Conservation (phyloP, 2,797 vertebrate genomes). For the Morus bassanus region DNA sequence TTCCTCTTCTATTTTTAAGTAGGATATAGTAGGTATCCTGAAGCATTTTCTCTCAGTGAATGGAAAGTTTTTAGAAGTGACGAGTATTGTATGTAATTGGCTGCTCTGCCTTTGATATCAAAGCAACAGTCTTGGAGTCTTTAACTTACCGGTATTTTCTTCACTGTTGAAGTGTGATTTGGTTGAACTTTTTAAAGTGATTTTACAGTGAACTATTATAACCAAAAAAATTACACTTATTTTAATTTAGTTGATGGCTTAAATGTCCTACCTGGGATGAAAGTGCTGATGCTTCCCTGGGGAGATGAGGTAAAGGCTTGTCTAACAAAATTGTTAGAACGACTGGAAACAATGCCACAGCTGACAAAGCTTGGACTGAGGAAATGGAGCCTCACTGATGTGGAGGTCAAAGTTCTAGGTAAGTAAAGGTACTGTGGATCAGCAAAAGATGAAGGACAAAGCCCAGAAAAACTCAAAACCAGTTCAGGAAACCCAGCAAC, state of each 20-base stretch:
- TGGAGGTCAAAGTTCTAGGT: constrained; percentile 53
- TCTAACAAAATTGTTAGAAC: constrained; percentile 9
- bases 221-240: neutral
- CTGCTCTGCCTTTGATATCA: neutral
- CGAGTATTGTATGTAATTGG: neutral
- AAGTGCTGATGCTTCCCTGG: constrained; percentile 50
- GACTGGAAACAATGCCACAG: neutral
- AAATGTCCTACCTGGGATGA: constrained; percentile 14
- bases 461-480: neutral
- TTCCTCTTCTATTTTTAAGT: neutral
- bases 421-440: neutral
- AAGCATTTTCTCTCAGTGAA: neutral
- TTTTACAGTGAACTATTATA: neutral
- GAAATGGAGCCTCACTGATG: constrained; percentile 53
- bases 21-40: neutral
- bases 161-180: neutral
- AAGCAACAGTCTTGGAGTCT: neutral
- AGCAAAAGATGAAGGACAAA: neutral
- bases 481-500: neutral
- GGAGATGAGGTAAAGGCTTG: neutral
- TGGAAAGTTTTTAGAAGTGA: neutral
- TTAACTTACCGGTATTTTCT: neutral
- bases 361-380: constrained; percentile 46
- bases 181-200: neutral
- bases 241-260: constrained; percentile 42